phyloP scores from a whole-genome alignment of 2,113 vertebrate genomes.

The Paradoxurus hermaphroditus region DNA sequence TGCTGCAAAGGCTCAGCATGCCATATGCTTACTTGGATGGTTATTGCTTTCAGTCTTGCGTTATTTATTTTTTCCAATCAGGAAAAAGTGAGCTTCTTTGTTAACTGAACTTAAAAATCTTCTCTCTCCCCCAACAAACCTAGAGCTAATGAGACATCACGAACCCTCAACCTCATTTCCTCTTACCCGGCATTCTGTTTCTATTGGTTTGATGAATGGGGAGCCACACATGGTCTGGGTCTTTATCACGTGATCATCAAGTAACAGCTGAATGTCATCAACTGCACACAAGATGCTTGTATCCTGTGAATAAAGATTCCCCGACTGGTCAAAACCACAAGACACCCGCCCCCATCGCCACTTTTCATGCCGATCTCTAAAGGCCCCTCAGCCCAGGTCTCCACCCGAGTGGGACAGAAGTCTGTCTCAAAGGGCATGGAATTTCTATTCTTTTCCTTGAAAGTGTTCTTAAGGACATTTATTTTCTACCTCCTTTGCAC shows the following conservation, averaged over 20 bases:
- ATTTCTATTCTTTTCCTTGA: slow-evolving; percentile 22
- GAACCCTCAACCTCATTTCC: background rate
- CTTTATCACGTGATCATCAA: slow-evolving; percentile 95
- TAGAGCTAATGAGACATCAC: background rate
- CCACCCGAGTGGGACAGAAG: background rate
- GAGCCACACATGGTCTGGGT: slow-evolving; percentile 93
- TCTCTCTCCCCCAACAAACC: background rate
- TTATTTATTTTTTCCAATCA: background rate
- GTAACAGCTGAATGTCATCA: slow-evolving; percentile 93
- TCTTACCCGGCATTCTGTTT: slow-evolving; percentile 91
- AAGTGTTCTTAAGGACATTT: slow-evolving; percentile 42
- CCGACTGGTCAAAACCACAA: background rate
- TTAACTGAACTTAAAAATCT: background rate
- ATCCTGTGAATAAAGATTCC: slow-evolving; percentile 81
- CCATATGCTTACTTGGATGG: background rate
- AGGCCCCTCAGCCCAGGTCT: background rate
- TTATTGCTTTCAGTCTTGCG: background rate
- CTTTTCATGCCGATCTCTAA: background rate
- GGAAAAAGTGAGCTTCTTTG: background rate
- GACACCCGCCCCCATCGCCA: background rate
- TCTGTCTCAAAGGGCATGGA: background rate
- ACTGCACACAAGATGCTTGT: slow-evolving; percentile 88
- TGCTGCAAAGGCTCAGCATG: background rate
- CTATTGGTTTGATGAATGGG: slow-evolving; percentile 92
- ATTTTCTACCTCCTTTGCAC: background rate